A percentile compares a stretch with the other conserved stretches of the same genome.
phyloP scores from a whole-genome alignment of 1,140 invertebrate species.

The Calliopsis andreniformis region DNA sequence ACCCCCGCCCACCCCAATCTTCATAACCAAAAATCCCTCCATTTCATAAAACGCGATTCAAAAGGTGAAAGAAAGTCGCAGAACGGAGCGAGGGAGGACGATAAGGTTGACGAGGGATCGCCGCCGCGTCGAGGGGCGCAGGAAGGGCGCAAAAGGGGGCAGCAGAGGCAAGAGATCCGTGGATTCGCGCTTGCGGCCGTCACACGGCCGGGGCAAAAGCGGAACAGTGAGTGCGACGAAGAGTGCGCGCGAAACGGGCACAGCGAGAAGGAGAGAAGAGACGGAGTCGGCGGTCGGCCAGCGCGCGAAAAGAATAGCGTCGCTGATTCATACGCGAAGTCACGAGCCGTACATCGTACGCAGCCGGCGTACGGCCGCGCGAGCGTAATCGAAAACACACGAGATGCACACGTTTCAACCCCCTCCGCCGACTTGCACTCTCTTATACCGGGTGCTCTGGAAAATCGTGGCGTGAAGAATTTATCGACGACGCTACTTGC shows the following conservation, averaged over 20 bases:
- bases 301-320: constrained; percentile 66
- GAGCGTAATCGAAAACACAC: constrained; percentile 69
- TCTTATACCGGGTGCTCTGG: constrained; percentile 25
- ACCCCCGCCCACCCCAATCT: too few relatives aligned
- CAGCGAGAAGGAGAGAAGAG: constrained; percentile 44
- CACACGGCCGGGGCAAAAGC: constrained; percentile 8
- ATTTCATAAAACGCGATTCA: too few relatives aligned
- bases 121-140: too few relatives aligned
- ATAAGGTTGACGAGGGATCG: too few relatives aligned
- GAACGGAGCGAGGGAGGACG: too few relatives aligned
- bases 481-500: too few relatives aligned
- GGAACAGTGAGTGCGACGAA: constrained; percentile 13
- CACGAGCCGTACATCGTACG: constrained; percentile 64
- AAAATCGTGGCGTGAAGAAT: too few relatives aligned
- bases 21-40: too few relatives aligned
- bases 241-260: constrained; percentile 37
- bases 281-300: constrained; percentile 51
- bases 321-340: constrained; percentile 72
- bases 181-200: constrained; percentile 13
- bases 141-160: too few relatives aligned
- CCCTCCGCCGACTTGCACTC: constrained; percentile 2
- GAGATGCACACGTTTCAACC: constrained; percentile 56
- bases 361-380: constrained; percentile 53
- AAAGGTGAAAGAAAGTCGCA: too few relatives aligned
- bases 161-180: neutral